Base-by-base conservation (phyloP, 2,113 vertebrate species). In the Corythornis vintsioides region DNA sequence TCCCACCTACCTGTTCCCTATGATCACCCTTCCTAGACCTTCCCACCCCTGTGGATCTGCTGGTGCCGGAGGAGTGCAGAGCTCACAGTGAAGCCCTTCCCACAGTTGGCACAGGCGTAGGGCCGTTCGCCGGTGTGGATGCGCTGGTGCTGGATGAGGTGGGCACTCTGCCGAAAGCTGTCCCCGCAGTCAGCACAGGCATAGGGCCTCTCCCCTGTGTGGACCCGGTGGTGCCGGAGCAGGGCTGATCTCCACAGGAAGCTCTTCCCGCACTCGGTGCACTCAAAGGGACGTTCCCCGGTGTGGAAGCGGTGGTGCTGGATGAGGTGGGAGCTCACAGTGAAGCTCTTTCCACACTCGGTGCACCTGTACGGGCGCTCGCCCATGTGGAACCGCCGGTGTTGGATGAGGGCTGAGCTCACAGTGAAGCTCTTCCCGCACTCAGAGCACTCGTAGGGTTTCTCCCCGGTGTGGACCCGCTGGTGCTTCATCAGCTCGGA, bases 391-490 rank as follows among this genome's bases (percentile, higher is more conserved):
- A 97, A 94, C 2, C 97, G 95, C 11, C 83, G 96, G 73, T 97
- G 97, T 15, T 97, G 97, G 91, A 95, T 94, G 83, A 97, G 97
- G 57, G 94, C 94, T 11, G 97, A 97, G 15, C 97, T 98, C 64
- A 95, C 95, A 0, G 95, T 85, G 61, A 98, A 98, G 48, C 96
- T 95, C 79, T 97, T 97, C 21, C 96, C 96, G 0, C 97, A 97
- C 85, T 97, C 95, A 0, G 94, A 90, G 66, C 97, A 97, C 42
- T 94, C 53, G 3, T 96, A 97, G 0, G 97, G 97, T 57, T 89
- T 97, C 78, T 97, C 97, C 56, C 97, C 96, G 0, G 89, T 97
- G 89, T 97, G 97, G 40, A 97, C 93, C 24, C 97, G 90, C 95
- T 89, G 97, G 87, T 97, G 97, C 48, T 97, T 97, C 73, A 93